phyloP scores from a whole-genome alignment of 2,888 invertebrate genomes.

The Tetheella fluctuosa region DNA sequence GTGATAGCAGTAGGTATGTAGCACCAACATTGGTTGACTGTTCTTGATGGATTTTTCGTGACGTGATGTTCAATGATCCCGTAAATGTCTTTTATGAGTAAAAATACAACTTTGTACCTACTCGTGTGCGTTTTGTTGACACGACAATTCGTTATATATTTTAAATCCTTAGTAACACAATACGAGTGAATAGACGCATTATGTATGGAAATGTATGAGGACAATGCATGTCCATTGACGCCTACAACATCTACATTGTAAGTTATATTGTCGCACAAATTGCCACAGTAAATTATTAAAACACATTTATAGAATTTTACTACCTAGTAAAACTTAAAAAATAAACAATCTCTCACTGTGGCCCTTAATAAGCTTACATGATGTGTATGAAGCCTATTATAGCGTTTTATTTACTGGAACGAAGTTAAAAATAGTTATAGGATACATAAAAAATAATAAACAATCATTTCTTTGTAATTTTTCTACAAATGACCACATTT shows the following conservation, averaged over 20 bases:
- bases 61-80: no score
- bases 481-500: no score
- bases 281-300: slow-evolving; percentile 57
- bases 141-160: neutral
- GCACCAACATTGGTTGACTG: no score
- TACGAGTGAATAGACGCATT: neutral
- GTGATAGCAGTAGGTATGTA: no score
- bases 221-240: slow-evolving; percentile 17
- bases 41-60: no score
- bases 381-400: slow-evolving; percentile 24
- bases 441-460: slow-evolving; percentile 29
- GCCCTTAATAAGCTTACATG: slow-evolving; percentile 40
- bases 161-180: neutral
- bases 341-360: slow-evolving; percentile 36
- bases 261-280: slow-evolving; percentile 52
- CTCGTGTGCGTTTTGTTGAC: neutral
- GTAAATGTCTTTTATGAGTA: neutral
- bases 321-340: slow-evolving; percentile 54
- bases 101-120: neutral
- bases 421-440: slow-evolving; percentile 13
- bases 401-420: slow-evolving; percentile 18
- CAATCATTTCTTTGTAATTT: slow-evolving; percentile 42
- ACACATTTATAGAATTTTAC: slow-evolving; percentile 61
- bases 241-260: slow-evolving; percentile 22
- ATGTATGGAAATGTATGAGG: slow-evolving; percentile 2